Evolutionary conservation across 1,140 invertebrate genomes (phyloP), one percentile per base, ranked within the genome.

Genomic region (Drosophila trapezifrons): DNA sequence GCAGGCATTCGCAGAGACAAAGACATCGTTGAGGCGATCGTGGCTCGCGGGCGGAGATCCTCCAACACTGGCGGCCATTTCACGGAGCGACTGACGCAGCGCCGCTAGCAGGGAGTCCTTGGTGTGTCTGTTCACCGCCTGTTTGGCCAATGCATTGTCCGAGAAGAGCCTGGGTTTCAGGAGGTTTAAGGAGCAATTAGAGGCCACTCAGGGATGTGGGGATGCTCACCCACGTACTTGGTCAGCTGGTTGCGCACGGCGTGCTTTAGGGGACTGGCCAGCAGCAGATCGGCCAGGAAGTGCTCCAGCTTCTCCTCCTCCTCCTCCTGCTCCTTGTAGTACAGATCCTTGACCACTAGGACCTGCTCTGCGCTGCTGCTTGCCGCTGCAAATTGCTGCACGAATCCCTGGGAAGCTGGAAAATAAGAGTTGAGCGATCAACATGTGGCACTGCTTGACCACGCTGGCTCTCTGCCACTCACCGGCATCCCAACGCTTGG

Each of bases 91-190:
- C 4, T 40, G 29, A 2, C 49, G 38, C 9, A 86, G 27, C 0
- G 84, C 83, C 2, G 1, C 8, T 5, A 62, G 7, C 18, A 86
- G 12, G 0, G 29, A 9, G 0, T 69, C 63, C 40, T 59, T 70
- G 0, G 59, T 59, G 45, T 73, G 79, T 0, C 49, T 6, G 20
- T 0, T 25, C 9, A 10, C 51, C 29, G 2, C 7, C 5, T 51
- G 37, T 10, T 66, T 74, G 17, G 3, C 27, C 27, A 57, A 9
- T 3, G 67, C 62, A 6, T 54, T 25, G 37, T 49, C 46, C 3
- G 82, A 87, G 29, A 86, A 86, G 9, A 86, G 79, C 49, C 82
- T 80, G 25, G 2, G n/a, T n/a, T n/a, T n/a, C 20, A 18, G 22
- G 5, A 37, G 12, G 9, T 20, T 32, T 18, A 32, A 7, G 18